Evolutionary conservation across 2,797 vertebrate species (phyloP).

Genomic region (Remorina albescens): DNA sequence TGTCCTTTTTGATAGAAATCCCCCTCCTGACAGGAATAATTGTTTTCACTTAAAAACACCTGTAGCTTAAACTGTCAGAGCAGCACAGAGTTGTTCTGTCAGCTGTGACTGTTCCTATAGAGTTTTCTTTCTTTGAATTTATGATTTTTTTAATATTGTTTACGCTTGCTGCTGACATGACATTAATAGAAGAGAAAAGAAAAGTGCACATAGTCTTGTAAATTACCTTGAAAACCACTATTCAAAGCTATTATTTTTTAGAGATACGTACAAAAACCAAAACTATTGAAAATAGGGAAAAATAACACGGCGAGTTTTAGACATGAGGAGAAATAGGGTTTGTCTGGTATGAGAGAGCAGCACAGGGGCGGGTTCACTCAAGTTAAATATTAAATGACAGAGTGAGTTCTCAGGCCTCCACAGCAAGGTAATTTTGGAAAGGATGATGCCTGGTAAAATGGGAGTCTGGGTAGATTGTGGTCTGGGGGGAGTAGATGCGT

Average conservation of each 20-base stretch:
- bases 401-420: conserved; percentile 51
- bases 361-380: conserved; percentile 39
- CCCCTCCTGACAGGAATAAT: conserved; percentile 14
- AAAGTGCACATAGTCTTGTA: background rate
- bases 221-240: conserved; percentile 3
- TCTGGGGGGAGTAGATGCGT: conserved; percentile 53
- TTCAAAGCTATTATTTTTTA: background rate
- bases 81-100: background rate
- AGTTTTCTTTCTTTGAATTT: conserved; percentile 21
- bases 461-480: conserved; percentile 46
- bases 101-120: conserved; percentile 20
- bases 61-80: conserved; percentile 25
- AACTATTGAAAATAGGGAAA: conserved; percentile 15
- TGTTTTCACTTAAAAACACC: conserved; percentile 9
- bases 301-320: conserved; percentile 7
- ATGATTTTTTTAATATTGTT: conserved; percentile 17
- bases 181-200: background rate
- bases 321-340: conserved; percentile 8
- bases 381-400: conserved; percentile 76
- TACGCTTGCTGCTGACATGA: conserved; percentile 3
- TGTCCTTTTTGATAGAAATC: conserved; percentile 3
- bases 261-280: too few relatives aligned
- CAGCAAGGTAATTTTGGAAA: conserved; percentile 49
- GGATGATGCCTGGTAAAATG: conserved; percentile 60
- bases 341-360: conserved; percentile 40